These are phyloP conservation scores for Limnephilus auricula DNA, from an alignment of 2,888 invertebrate genomes.

Conservation along the genomic window DNA sequence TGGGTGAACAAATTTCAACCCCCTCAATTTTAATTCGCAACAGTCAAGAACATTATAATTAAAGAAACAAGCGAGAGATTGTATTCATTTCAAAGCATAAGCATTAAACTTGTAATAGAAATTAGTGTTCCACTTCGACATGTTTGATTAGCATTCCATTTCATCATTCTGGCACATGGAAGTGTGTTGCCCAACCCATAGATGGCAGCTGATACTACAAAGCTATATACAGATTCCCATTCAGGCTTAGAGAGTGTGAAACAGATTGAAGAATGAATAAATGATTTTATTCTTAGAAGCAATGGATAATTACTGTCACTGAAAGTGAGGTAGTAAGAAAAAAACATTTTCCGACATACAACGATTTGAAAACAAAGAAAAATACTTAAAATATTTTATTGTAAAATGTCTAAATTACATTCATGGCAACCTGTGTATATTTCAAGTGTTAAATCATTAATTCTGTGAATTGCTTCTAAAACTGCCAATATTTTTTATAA, in stretches of 20 bases:
- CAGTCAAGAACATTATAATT: not conserved
- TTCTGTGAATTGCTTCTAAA: not conserved
- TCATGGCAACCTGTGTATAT: not conserved
- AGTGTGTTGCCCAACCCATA: slow-evolving; percentile 10
- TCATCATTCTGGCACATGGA: slow-evolving; percentile 2
- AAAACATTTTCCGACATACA: not conserved
- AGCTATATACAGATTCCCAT: not conserved
- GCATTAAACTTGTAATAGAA: not conserved
- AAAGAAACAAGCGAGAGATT: not conserved
- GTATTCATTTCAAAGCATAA: not conserved
- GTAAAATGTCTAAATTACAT: not conserved
- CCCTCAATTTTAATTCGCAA: not conserved
- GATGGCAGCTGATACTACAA: not conserved
- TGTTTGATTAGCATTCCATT: not conserved
- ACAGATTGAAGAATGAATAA: not conserved
- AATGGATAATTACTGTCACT: not conserved
- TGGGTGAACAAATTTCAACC: not conserved
- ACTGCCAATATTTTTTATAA: too few species aligned
- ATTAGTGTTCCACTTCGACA: slow-evolving; percentile 15
- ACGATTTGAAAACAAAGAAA: not conserved
- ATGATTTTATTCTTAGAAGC: not conserved
- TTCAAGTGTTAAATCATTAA: not conserved
- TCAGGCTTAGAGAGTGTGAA: not conserved
- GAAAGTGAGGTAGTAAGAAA: not conserved
- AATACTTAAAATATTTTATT: not conserved